Evolutionary conservation across 2,888 invertebrate genomes (phyloP).

Genomic region (Cephus pulcher): DNA sequence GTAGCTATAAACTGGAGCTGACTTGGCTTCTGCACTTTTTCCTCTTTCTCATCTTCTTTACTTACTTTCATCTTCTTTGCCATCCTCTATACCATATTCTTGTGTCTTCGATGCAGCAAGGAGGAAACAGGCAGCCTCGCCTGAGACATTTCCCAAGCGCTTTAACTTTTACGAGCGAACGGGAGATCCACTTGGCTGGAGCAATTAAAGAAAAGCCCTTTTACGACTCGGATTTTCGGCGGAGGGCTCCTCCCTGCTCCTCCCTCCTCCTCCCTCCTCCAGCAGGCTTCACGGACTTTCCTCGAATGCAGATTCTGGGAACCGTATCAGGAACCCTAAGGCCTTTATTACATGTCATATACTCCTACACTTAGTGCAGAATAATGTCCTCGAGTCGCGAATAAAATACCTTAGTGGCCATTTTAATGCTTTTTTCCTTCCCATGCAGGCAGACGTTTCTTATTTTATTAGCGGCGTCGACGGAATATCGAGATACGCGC

Average conservation of each 20-base stretch:
- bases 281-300: background rate
- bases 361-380: background rate
- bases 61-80: background rate
- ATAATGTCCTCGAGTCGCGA: background rate
- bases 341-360: background rate
- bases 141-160: slow-evolving; percentile 16
- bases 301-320: background rate
- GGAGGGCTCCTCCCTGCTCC: background rate
- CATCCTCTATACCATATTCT: slow-evolving; percentile 5
- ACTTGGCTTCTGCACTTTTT: background rate
- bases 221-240: slow-evolving; percentile 14
- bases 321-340: background rate
- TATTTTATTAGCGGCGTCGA: background rate
- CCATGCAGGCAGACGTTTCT: background rate
- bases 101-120: slow-evolving; percentile 11
- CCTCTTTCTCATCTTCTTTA: background rate
- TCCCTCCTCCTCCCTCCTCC: too few species aligned
- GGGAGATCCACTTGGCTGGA: slow-evolving; percentile 37
- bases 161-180: slow-evolving; percentile 44
- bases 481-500: background rate
- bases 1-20: background rate
- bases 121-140: slow-evolving; percentile 2
- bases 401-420: background rate
- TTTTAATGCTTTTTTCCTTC: background rate
- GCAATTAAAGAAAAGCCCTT: slow-evolving; percentile 55